These are phyloP conservation scores for Ramphastos sulfuratus DNA, from an alignment of 2,113 vertebrate species.

Conservation along the genomic window DNA sequence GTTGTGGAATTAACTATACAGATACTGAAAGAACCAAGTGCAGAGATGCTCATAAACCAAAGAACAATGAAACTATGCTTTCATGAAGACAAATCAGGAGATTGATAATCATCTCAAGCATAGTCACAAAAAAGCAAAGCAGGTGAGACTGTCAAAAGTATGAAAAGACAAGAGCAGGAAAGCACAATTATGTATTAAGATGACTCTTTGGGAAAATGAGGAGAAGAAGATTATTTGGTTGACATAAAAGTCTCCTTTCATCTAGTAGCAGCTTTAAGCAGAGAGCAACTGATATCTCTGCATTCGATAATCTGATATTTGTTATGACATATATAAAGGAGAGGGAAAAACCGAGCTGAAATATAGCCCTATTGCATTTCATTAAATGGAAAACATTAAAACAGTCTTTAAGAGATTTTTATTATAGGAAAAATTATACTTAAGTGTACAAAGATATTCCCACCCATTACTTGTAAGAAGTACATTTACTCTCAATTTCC, in stretches of 20 bases:
- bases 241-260: neutral
- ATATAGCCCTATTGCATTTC: neutral
- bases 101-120: neutral
- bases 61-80: neutral
- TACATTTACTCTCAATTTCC: slow-evolving; percentile 1
- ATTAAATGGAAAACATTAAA: slow-evolving; percentile 15
- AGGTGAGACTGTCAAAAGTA: neutral
- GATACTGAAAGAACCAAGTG: neutral
- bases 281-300: neutral
- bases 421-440: neutral
- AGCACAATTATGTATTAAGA: neutral
- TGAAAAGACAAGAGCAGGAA: neutral
- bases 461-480: neutral
- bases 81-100: neutral
- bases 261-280: neutral
- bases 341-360: slow-evolving; percentile 39
- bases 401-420: neutral
- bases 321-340: neutral
- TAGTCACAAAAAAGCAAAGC: neutral
- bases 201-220: neutral
- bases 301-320: neutral
- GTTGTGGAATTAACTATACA: neutral
- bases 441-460: slow-evolving; percentile 14
- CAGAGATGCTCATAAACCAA: neutral
- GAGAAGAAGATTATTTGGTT: neutral